A percentile compares a stretch with the other conserved stretches of the same genome.
phyloP scores from a whole-genome alignment of 37 sponge, comb jelly and placozoan species.

The Theonella swinhoei region DNA sequence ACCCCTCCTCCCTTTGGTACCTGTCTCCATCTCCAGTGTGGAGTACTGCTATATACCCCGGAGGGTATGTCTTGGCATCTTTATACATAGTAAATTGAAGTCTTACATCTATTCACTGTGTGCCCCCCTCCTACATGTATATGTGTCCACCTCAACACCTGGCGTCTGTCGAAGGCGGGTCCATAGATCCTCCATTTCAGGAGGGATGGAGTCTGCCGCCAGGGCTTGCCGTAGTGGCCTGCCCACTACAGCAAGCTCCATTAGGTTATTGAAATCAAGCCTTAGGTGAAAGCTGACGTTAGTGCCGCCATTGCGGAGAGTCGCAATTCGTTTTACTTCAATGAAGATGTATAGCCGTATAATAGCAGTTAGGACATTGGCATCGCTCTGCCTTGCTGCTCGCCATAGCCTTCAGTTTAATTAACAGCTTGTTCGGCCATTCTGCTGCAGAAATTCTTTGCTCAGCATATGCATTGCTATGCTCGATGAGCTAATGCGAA shows the following conservation, averaged over 20 bases:
- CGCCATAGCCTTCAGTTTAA: too few relatives aligned
- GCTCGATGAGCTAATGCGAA: too few relatives aligned
- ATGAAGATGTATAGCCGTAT: too few relatives aligned
- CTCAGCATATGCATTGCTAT: too few relatives aligned
- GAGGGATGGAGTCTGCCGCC: neutral
- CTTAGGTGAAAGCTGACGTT: neutral
- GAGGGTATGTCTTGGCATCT: neutral
- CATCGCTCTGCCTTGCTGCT: too few relatives aligned
- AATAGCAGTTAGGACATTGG: too few relatives aligned
- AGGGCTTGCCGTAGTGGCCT: neutral
- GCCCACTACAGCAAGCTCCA: neutral
- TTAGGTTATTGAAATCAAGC: neutral
- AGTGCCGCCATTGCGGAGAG: neutral
- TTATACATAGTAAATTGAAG: neutral
- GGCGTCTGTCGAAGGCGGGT: neutral
- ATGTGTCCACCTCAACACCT: neutral
- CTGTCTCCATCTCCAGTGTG: neutral
- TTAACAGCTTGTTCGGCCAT: too few relatives aligned
- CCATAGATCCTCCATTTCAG: neutral
- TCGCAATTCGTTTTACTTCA: neutral
- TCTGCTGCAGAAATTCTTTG: too few relatives aligned
- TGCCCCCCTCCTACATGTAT: neutral
- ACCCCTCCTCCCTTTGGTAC: neutral
- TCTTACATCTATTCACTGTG: neutral
- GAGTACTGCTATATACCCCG: neutral